Evolutionary conservation across 2,888 invertebrate genomes (phyloP).

Genomic region (Margaritifera margaritifera): DNA sequence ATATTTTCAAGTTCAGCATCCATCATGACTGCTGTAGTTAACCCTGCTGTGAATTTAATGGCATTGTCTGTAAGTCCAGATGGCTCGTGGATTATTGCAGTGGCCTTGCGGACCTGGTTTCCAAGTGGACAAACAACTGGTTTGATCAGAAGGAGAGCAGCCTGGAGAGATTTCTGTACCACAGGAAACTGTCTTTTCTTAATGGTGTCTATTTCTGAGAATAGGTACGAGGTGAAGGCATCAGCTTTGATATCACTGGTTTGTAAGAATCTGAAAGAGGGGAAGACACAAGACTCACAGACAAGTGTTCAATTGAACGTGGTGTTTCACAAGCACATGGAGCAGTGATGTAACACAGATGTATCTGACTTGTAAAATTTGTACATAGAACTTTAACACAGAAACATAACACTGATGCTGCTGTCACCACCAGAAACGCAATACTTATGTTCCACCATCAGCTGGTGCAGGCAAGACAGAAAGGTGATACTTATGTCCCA

Average conservation of each 20-base stretch:
- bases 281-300: too few species aligned
- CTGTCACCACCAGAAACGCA: too few species aligned
- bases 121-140: slow-evolving; percentile 42
- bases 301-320: too few species aligned
- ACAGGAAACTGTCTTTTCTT: slow-evolving; percentile 58
- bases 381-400: too few species aligned
- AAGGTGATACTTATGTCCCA: too few species aligned
- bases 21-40: slow-evolving; percentile 88
- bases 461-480: too few species aligned
- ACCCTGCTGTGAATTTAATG: slow-evolving; percentile 92
- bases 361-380: too few species aligned
- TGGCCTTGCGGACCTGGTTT: slow-evolving; percentile 60
- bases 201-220: slow-evolving; percentile 77
- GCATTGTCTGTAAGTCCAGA: slow-evolving; percentile 86
- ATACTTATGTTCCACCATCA: too few species aligned
- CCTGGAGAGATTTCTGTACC: slow-evolving; percentile 54
- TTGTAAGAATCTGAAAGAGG: slow-evolving; percentile 67
- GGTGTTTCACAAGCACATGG: too few species aligned
- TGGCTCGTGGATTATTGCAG: slow-evolving; percentile 84
- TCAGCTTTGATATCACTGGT: slow-evolving; percentile 80
- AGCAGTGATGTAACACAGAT: too few species aligned
- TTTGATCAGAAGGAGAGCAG: slow-evolving; percentile 49
- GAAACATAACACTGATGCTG: too few species aligned
- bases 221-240: slow-evolving; percentile 85
- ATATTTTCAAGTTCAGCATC: slow-evolving; percentile 90